Base-by-base conservation (phyloP, 2,888 invertebrate genomes). In the Metalampra italica region DNA sequence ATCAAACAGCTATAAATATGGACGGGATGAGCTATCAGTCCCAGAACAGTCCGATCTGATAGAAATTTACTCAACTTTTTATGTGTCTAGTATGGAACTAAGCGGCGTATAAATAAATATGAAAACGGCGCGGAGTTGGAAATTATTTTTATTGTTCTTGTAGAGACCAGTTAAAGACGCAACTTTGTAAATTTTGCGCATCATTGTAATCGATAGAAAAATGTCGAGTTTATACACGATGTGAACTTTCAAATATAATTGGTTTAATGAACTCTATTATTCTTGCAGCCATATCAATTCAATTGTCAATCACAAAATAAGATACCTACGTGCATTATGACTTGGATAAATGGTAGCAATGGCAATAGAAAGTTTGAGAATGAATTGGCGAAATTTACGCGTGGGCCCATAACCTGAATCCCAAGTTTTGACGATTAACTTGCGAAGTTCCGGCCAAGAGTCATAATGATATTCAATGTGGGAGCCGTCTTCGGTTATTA, bases 1-100 rank as follows among this genome's bases (percentile, higher is more conserved):
- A 89, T 88, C 88, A 89, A 87, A 87, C 64, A 62, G 77, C 82
- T 77, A 85, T 89, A 87, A 89, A 87, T 87, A 87, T 75, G 67
- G 68, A 54, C 71, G 68, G 78, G 79, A 86, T 82, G 85, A 86
- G 76, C 79, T 80, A 86, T 86, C 85, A 80, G 84, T 78, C 75
- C 83, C 71, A 81, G 80, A 80, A 80, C 75, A 75, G 80, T 78
- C 80, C 70, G 68, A 68, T 75, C 60, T 60, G 62, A 81, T 82
- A 80, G 73, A 79, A 78, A 76, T 83, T 84, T 84, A 85, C 84
- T 78, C 68, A 82, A 76, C 78, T 74, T 82, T 71, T 86, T 83
- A 86, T 82, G 73, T 68, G 64, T 68, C 74, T 75, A 67, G 72
- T 71, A 75, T 75, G 71, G 74, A 77, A 71, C 73, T 79, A 73